Percentiles rank a stretch among this genome's conserved stretches.
These are phyloP conservation scores for Poliocrania exsul DNA, from an alignment of 2,797 vertebrate species.

Conservation along the genomic window DNA sequence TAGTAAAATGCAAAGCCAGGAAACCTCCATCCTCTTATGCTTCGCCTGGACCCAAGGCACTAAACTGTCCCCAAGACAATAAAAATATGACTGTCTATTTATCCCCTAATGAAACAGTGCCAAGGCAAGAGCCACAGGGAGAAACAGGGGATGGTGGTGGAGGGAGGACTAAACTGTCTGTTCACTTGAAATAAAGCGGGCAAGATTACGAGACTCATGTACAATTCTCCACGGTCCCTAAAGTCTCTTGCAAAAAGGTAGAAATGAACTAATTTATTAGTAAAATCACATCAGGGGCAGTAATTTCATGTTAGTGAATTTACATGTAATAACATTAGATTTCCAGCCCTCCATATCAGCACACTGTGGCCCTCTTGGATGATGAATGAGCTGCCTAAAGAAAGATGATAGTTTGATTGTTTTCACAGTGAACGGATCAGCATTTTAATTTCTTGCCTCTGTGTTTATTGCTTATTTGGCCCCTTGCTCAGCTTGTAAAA, in stretches of 20 bases:
- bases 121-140: neutral
- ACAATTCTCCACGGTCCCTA: constrained; percentile 80
- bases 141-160: neutral
- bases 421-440: constrained; percentile 87
- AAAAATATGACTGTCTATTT: constrained; percentile 52
- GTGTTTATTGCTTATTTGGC: constrained; percentile 90
- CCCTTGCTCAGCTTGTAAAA: constrained; percentile 87
- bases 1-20: neutral
- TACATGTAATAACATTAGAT: constrained; percentile 88
- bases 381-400: constrained; percentile 87
- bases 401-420: constrained; percentile 90
- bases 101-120: constrained; percentile 61
- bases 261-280: constrained; percentile 90
- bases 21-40: neutral
- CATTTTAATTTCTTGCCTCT: constrained; percentile 90
- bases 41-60: neutral
- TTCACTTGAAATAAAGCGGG: constrained; percentile 68
- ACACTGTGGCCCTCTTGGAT: constrained; percentile 79
- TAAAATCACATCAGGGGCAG: constrained; percentile 87
- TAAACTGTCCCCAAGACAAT: neutral
- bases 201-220: constrained; percentile 65
- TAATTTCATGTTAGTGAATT: constrained; percentile 90
- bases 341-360: constrained; percentile 77
- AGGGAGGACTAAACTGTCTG: constrained; percentile 41
- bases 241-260: constrained; percentile 80